phyloP scores from a whole-genome alignment of 1,140 invertebrate genomes.

The Drosophila azteca region DNA sequence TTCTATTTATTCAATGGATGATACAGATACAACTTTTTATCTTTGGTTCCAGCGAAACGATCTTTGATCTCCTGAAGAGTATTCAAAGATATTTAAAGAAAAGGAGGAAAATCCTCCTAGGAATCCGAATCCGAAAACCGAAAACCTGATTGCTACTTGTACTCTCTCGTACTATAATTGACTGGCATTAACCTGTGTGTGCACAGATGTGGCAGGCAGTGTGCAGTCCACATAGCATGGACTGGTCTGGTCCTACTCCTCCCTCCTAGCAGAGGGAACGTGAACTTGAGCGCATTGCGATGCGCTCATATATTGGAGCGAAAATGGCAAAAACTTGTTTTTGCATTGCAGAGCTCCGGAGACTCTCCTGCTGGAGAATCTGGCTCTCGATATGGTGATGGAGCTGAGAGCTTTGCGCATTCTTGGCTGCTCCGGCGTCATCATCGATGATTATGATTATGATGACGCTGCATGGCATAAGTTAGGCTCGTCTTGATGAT shows the following conservation, averaged over 20 bases:
- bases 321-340: background rate
- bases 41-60: too few species aligned
- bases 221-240: conserved; percentile 30
- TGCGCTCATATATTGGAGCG: conserved; percentile 31
- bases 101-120: too few species aligned
- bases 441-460: conserved; percentile 58
- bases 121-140: too few species aligned
- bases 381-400: background rate
- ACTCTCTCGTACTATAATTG: conserved; percentile 11
- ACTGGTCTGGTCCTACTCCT: background rate
- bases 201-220: conserved; percentile 39
- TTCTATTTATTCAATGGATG: too few species aligned
- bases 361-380: too few species aligned
- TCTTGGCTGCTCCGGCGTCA: conserved; percentile 69
- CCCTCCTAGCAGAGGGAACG: background rate
- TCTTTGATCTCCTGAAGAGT: too few species aligned
- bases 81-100: too few species aligned
- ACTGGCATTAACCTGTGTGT: conserved; percentile 37
- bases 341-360: too few species aligned
- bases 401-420: conserved; percentile 32
- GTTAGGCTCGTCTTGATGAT: background rate
- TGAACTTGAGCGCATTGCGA: conserved; percentile 46
- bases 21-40: too few species aligned
- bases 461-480: conserved; percentile 16
- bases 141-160: too few species aligned